Conservation (phyloP, 2,113 vertebrate genomes). For the Plotosus lineatus region DNA sequence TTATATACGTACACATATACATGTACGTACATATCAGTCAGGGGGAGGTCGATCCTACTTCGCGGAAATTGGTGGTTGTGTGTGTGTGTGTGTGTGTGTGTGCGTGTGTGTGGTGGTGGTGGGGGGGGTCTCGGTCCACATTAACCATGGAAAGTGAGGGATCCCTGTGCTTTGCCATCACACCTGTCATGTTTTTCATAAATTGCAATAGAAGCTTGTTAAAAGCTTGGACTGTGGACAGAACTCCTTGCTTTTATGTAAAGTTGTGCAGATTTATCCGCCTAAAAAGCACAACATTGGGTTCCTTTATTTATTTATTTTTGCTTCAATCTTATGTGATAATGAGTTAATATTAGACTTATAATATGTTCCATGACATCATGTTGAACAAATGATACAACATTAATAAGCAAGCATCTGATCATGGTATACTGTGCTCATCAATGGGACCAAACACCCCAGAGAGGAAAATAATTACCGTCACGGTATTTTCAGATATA, state of each 20-base stretch:
- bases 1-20: no score
- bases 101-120: no score
- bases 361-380: background rate
- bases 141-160: no score
- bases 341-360: background rate
- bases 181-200: background rate
- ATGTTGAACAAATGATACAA: background rate
- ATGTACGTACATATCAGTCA: no score
- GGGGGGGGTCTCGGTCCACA: no score
- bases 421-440: background rate
- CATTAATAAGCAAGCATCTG: background rate
- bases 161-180: background rate
- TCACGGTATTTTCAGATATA: background rate
- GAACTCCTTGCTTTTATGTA: background rate
- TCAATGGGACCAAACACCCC: background rate
- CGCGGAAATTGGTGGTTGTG: no score
- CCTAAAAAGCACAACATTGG: background rate
- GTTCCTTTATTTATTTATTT: background rate
- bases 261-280: background rate
- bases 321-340: no score
- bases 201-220: background rate
- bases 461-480: background rate
- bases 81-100: no score
- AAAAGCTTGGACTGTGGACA: background rate
- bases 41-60: no score